Evolutionary conservation across 1,140 invertebrate species (phyloP), one percentile per base, ranked within the genome.

Genomic region (Drosophila ananassae): DNA sequence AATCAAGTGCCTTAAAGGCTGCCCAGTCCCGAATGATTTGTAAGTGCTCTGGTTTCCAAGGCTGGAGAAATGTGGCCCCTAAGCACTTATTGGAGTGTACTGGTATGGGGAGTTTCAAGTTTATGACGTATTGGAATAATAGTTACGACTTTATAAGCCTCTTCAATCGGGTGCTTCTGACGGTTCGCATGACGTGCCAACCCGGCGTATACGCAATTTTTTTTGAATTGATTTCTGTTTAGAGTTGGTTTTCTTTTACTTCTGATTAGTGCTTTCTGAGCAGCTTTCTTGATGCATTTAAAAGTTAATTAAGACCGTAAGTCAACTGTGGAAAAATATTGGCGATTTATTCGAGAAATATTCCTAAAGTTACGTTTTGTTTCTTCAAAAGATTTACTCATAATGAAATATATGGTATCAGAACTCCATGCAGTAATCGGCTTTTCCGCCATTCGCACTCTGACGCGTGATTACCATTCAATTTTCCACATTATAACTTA

Each of bases 381-480:
- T 28, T 28, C 25, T 28, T 0, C 5, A 28, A 28, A 28, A 28
- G 25, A 28, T 28, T 28, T 5, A 17, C 17, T 17, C 17, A 17
- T 17, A 17, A 17, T 17, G 17, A 17, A 17, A 17, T 17, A 17
- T 17, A 17, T 17, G 17, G 17, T 17, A 17, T 17, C 17, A 17
- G 17, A 17, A 17, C 17, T 17, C 12, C 10, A 37, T 37, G 1
- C 12, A n/a, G 3, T 37, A 10, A 37, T 37, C n/a, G 41, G 41
- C 13, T 8, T 13, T 6, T 17, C 41, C 41, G 17, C 5, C 17
- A 8, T 44, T 21, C 17, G 41, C 25, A 34, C 56, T 66, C 69
- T 71, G 32, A 46, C 51, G 25, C 52, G 57, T 79, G 73, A 79
- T 79, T 73, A 50, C 64, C 61, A 63, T 77, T 57, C 51, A 71